Evolutionary conservation across 1,140 invertebrate species (phyloP), one percentile per base, ranked within the genome.

Genomic region (Lanistes nyassanus): DNA sequence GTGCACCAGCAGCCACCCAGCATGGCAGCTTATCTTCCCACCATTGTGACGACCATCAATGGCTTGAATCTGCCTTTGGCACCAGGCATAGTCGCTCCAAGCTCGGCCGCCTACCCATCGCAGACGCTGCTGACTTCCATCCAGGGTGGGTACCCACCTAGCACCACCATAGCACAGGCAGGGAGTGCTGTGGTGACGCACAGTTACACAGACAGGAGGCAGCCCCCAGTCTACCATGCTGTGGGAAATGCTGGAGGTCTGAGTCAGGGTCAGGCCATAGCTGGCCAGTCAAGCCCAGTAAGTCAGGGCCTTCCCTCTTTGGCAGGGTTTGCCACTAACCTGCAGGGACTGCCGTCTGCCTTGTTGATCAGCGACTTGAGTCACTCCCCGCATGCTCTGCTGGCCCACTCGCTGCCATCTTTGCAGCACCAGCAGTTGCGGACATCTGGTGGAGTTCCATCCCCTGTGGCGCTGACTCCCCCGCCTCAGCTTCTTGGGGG

Each of bases 401-500:
- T 53, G 55, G 29, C 70, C 6, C 55, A 23, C n/a, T 3, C 70
- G 23, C 26, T 56, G 23, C 56, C 55, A 0, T 62, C 55, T 21
- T 34, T 36, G 3, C 55, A 60, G 37, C 65, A 66, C 36, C 65
- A 66, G 23, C 65, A 65, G 62, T 23, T 65, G 62, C 5, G 31
- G 31, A 65, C 31, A 34, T 1, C 36, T n/a, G 65, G 21, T 29
- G 71, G 60, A 51, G 26, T 36, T 69, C 66, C 5, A 23, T 31
- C 53, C 7, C 73, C 29, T 68, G 75, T 58, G 77, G 64, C 39
- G 42, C 58, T 3, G 42, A 67, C 62, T 60, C 72, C 26, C 68
- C 66, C 67, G 58, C 67, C 51, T 70, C 77, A 75, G 74, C 65
- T 26, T 47, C 69, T 37, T 64, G 74, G 55, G 42, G 67, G 74